These are phyloP conservation scores for Megaptera novaeangliae DNA, from an alignment of 2,113 vertebrate species.

Conservation along the genomic window DNA sequence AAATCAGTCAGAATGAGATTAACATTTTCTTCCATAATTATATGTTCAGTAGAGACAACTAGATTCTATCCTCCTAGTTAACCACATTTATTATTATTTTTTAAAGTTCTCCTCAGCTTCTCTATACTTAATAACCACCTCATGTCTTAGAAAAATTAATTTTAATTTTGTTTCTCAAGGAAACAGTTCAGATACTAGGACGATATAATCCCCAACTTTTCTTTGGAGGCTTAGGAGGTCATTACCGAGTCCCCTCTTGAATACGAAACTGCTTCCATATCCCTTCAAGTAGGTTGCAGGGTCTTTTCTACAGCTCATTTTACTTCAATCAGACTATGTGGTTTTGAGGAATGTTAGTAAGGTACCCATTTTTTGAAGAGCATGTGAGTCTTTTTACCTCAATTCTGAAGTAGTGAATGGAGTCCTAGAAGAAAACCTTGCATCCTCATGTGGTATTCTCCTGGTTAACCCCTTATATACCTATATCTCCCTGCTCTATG, in stretches of 20 bases:
- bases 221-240: background rate
- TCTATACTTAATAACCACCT: background rate
- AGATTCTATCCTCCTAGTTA: background rate
- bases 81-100: background rate
- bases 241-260: background rate
- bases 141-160: background rate
- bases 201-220: background rate
- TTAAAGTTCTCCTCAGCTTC: background rate
- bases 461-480: background rate
- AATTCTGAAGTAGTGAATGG: background rate
- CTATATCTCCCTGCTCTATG: background rate
- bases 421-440: background rate
- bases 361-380: background rate
- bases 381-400: background rate
- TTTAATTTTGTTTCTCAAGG: background rate
- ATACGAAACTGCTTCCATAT: background rate
- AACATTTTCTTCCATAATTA: background rate
- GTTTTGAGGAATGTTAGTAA: background rate
- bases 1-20: background rate
- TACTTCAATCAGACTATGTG: background rate
- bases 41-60: background rate
- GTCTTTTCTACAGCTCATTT: background rate
- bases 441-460: background rate
- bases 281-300: background rate
- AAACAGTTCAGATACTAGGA: background rate